Conservation (phyloP, 2,113 vertebrate genomes). For the Hyla sarda region DNA sequence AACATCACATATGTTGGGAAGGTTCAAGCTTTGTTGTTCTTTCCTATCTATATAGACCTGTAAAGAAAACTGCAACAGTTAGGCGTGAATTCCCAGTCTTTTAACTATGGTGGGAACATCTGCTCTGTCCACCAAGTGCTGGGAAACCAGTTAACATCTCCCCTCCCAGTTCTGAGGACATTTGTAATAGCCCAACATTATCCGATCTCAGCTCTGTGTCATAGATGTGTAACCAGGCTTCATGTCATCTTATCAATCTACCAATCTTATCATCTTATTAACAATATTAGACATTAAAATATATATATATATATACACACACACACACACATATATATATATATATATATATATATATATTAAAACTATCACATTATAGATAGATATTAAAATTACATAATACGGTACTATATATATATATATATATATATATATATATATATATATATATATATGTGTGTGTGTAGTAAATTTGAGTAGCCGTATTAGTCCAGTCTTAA, state of each 20-base stretch:
- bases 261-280: neutral
- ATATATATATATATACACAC: too few relatives aligned
- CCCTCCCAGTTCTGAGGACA: neutral
- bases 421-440: too few relatives aligned
- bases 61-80: constrained; percentile 69
- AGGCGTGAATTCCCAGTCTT: constrained; percentile 56
- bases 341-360: too few relatives aligned
- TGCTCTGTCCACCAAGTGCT: constrained; percentile 35
- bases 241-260: neutral
- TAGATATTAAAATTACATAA: too few relatives aligned
- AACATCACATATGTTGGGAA: constrained; percentile 67
- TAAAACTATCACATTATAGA: too few relatives aligned
- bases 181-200: neutral
- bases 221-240: neutral
- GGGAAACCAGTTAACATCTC: constrained; percentile 11
- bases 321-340: too few relatives aligned
- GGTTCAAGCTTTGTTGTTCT: constrained; percentile 66
- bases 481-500: too few relatives aligned
- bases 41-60: constrained; percentile 72
- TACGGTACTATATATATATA: too few relatives aligned
- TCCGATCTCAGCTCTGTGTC: neutral
- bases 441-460: too few relatives aligned
- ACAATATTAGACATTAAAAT: too few relatives aligned
- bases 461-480: too few relatives aligned
- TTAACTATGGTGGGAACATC: constrained; percentile 26